Evolutionary conservation across 1,140 invertebrate species (phyloP).

Genomic region (Bombus fervidus): DNA sequence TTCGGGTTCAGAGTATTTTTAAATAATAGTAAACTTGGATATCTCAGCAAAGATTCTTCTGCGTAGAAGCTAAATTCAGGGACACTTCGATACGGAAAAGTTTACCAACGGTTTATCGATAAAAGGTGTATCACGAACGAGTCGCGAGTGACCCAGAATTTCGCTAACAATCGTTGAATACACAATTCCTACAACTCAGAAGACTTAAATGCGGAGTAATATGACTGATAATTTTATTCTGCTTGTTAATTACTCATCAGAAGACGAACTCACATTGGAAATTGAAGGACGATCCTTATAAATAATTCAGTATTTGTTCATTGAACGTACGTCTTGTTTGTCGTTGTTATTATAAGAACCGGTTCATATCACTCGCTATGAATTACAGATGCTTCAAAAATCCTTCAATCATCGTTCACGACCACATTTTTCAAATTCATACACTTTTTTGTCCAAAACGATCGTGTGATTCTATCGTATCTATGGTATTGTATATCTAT

Average conservation of each 20-base stretch:
- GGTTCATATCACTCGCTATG: background rate
- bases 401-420: background rate
- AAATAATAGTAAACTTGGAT: no score
- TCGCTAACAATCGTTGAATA: background rate
- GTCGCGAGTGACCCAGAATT: background rate
- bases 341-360: background rate
- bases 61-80: no score
- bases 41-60: no score
- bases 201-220: background rate
- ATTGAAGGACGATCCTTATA: background rate
- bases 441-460: background rate
- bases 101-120: no score
- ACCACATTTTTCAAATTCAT: background rate
- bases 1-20: no score
- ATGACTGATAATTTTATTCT: background rate
- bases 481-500: no score
- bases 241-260: background rate
- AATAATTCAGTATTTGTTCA: slow-evolving; percentile 2
- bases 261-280: background rate
- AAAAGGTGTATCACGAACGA: no score
- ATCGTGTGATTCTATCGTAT: background rate
- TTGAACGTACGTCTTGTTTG: background rate
- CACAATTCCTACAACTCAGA: background rate
- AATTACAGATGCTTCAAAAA: background rate
- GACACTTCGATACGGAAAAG: no score